Evolutionary conservation across 2,113 vertebrate genomes (phyloP), one percentile per base, ranked within the genome.

Genomic region (Nanorana parkeri): DNA sequence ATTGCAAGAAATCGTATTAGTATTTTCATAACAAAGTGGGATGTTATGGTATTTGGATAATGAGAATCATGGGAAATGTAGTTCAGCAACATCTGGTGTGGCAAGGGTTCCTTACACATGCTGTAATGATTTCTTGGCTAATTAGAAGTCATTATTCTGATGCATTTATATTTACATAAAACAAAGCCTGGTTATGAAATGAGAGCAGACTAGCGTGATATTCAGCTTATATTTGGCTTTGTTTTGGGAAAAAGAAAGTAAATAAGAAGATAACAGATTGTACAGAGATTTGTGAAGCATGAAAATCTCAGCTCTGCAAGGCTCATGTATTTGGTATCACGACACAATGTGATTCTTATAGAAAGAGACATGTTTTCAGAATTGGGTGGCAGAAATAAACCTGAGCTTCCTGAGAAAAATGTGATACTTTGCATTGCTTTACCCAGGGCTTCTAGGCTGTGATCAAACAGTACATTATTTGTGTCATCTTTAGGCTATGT

Each of bases 221-320:
- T 65, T 26, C n/a, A 3, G 61, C 51, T 68, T 80, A 56, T 80
- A 79, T 68, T 68, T 58, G 24, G 47, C 52, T 79, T 41, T 79
- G 77, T 79, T 68, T 58, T 29, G 52, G 28, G 55, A 58, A 61
- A 61, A 52, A 63, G 17, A 26, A 55, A 60, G 54, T 79, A 69
- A 79, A 68, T 55, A 79, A 26, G 67, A 56, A 69, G 77, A 80
- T 47, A 69, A 69, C 78, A 61, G 78, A 80, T 68, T 80, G 66
- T 69, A 61, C 28, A 79, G 51, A 68, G 55, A 58, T 79, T 79
- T 79, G 51, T 60, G 66, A 68, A 68, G 77, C 77, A 68, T 79
- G 77, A 79, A 69, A n/a, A 68, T 41, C 23, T 78, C 58, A 61
- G 52, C 19, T 66, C 54, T 69, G 52, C 47, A 67, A 68, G 26